These are phyloP conservation scores for Marronus borbonicus DNA, from an alignment of 2,888 invertebrate genomes.

Conservation along the genomic window DNA sequence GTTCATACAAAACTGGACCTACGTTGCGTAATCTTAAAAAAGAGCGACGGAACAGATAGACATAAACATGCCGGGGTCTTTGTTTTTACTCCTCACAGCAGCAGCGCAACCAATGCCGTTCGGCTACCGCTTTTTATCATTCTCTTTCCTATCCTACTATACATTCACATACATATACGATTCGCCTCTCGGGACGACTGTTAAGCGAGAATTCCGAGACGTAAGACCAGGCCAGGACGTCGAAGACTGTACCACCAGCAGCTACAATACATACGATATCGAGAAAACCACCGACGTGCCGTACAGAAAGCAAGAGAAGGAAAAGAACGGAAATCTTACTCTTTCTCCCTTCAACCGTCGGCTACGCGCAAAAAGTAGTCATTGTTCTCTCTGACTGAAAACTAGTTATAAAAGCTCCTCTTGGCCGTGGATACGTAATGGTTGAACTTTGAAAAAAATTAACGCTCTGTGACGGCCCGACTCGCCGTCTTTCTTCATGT, in stretches of 20 bases:
- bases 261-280: no score
- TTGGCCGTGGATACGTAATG: background rate
- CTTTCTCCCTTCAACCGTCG: background rate
- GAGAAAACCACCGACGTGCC: no score
- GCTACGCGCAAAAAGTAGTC: slow-evolving; percentile 29
- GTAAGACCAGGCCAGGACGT: background rate
- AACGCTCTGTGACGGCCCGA: slow-evolving; percentile 9
- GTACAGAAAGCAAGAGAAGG: background rate
- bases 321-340: background rate
- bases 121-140: slow-evolving; percentile 18
- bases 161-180: background rate
- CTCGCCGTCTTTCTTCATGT: background rate
- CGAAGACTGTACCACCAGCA: no score
- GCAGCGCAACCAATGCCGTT: slow-evolving; percentile 5
- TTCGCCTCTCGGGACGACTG: slow-evolving; percentile 3
- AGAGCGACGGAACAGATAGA: slow-evolving; percentile 1
- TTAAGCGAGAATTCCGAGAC: slow-evolving; percentile 13
- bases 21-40: slow-evolving; percentile 4
- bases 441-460: background rate
- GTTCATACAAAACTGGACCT: background rate
- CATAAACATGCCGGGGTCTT: slow-evolving; percentile 15
- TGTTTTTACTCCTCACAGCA: slow-evolving; percentile 3
- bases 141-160: background rate
- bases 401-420: slow-evolving; percentile 12
- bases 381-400: slow-evolving; percentile 29